These are phyloP conservation scores for Sebastes hubbsi DNA, from an alignment of 2,797 vertebrate species.

Conservation along the genomic window DNA sequence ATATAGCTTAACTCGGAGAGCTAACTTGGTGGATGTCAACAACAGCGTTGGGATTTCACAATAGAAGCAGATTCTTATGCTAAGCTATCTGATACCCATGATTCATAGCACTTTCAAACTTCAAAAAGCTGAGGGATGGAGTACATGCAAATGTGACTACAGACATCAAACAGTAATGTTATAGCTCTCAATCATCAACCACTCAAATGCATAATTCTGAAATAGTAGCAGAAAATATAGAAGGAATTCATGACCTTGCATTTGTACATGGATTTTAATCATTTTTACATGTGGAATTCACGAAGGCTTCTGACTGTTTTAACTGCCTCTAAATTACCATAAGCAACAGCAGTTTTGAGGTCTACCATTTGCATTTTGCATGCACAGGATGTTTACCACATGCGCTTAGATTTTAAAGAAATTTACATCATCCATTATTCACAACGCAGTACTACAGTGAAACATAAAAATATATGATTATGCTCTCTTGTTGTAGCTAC, in stretches of 20 bases:
- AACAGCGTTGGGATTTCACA: background rate
- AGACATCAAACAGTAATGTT: background rate
- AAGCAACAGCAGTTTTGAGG: slow-evolving; percentile 10
- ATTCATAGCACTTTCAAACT: background rate
- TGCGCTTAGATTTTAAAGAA: slow-evolving; percentile 38
- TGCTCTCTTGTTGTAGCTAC: background rate
- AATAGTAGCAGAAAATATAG: background rate
- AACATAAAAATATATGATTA: background rate
- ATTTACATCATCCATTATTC: slow-evolving; percentile 49
- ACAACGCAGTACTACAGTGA: background rate
- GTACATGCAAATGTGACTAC: background rate
- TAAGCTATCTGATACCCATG: background rate
- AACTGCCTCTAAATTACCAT: slow-evolving; percentile 7
- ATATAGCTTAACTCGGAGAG: background rate
- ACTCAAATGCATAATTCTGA: background rate
- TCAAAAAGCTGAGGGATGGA: background rate
- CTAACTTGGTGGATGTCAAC: background rate
- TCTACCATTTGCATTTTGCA: slow-evolving; percentile 41
- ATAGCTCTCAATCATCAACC: background rate
- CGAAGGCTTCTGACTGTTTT: background rate
- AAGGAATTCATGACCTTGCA: background rate
- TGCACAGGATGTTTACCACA: slow-evolving; percentile 29
- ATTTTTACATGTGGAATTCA: background rate
- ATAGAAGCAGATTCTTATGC: background rate
- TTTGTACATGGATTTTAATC: background rate